Evolutionary conservation across 2,797 vertebrate species (phyloP).

Genomic region (Petrocephalus sullivani): DNA sequence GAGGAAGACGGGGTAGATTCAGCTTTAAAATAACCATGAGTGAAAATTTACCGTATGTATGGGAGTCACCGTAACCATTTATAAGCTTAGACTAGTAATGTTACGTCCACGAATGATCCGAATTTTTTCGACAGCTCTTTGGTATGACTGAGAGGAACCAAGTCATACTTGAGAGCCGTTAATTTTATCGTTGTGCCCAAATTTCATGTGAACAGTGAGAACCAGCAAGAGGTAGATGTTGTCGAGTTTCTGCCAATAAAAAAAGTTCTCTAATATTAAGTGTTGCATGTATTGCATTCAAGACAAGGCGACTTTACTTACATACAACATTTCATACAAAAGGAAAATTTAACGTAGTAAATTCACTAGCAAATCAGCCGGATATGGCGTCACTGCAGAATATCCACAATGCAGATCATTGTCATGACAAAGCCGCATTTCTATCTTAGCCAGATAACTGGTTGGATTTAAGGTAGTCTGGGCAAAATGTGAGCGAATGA

Average conservation of each 20-base stretch:
- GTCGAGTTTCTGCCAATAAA: background rate
- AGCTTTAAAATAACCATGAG: background rate
- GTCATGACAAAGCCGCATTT: background rate
- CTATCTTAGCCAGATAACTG: background rate
- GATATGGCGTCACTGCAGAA: background rate
- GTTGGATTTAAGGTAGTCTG: background rate
- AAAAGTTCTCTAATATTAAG: background rate
- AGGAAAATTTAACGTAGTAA: background rate
- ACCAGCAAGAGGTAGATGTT: background rate
- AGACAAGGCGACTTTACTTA: background rate
- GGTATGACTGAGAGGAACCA: background rate
- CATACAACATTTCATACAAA: background rate
- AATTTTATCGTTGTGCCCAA: background rate
- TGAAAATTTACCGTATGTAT: background rate
- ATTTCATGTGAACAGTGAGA: background rate
- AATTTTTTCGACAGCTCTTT: background rate
- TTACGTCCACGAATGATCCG: background rate
- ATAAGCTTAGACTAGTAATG: background rate
- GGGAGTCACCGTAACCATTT: background rate
- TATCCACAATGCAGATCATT: background rate
- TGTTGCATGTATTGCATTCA: background rate
- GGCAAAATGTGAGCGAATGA: background rate
- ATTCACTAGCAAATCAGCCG: background rate
- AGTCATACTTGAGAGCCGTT: background rate
- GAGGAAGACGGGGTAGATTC: background rate